These are phyloP conservation scores for Dysmachus trigonus DNA, from an alignment of 2,888 invertebrate genomes.

Conservation along the genomic window DNA sequence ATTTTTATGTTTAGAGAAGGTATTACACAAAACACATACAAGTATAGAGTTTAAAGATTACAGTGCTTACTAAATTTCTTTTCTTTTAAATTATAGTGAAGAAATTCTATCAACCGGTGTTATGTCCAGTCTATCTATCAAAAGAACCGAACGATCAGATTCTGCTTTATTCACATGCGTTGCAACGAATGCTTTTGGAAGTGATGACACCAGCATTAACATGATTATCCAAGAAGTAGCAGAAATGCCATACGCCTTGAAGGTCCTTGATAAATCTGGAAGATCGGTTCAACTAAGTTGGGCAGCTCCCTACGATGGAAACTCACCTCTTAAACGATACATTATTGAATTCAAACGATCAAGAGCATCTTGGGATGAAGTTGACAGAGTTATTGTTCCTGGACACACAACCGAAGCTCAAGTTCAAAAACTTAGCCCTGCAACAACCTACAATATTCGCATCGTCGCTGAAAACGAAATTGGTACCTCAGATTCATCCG, in stretches of 20 bases:
- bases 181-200: slow-evolving; percentile 92
- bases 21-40: too few relatives aligned
- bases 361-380: slow-evolving; percentile 83
- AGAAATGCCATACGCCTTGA: slow-evolving; percentile 87
- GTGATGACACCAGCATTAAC: slow-evolving; percentile 94
- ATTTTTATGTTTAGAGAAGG: too few relatives aligned
- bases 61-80: neutral
- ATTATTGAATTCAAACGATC: slow-evolving; percentile 91
- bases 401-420: slow-evolving; percentile 89
- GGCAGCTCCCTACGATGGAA: slow-evolving; percentile 92
- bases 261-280: slow-evolving; percentile 91
- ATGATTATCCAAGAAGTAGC: slow-evolving; percentile 88
- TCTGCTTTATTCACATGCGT: slow-evolving; percentile 91
- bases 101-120: slow-evolving; percentile 89
- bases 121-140: slow-evolving; percentile 87
- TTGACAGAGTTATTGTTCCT: slow-evolving; percentile 88
- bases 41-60: neutral
- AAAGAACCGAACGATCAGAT: slow-evolving; percentile 87
- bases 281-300: slow-evolving; percentile 89
- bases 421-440: slow-evolving; percentile 87
- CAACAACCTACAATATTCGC: slow-evolving; percentile 91
- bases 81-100: slow-evolving; percentile 68
- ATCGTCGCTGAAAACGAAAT: slow-evolving; percentile 94
- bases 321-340: slow-evolving; percentile 88
- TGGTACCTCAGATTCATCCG: slow-evolving; percentile 91